Base-by-base conservation (phyloP, 2,888 invertebrate genomes). In the Dasypolia templi region DNA sequence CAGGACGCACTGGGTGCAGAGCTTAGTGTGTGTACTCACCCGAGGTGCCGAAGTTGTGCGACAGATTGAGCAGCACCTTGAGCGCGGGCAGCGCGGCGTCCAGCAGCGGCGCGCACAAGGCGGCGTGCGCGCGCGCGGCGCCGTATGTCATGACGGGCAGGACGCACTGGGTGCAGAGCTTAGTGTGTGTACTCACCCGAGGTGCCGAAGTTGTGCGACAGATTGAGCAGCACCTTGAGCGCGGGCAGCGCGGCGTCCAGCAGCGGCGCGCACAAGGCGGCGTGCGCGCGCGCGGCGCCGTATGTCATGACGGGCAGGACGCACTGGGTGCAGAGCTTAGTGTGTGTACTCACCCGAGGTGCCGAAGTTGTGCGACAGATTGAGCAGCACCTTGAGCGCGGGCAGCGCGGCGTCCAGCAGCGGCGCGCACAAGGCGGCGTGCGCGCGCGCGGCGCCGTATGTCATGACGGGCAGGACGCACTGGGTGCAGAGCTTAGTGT, bases 31-130 rank as follows among this genome's bases (percentile, higher is more conserved):
- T 17, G 11, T 51, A 49, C n/a, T 49, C n/a, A 49, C 49, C 49
- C 3, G 49, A 49, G 49, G 49, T 96, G 87, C 97, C 97, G 92
- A 98, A 98, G 86, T 98, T 98, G 96, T 99, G 99, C 72, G 99
- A 98, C 83, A 99, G 96, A 95, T 99, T 99, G 89, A 99, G 98
- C 71, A 99, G 97, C 88, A 99, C 99, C 96, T 99, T 98, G 89
- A 99, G 96, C 72, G 98, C 98, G 69, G 99, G 98, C 86, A 99
- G 97, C 65, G 99, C 97, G 70, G 98, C 98, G 94, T 98, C 98
- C 12, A 89, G 78, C 66, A 89, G 80, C 81, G 71, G n/a, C 59
- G 77, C 39, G 97, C 72, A 97, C 97, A 84, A 97, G n/a, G 66
- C 97, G 79, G 75, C 64, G 68, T 46, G 35, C 35, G 35, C 35